These are phyloP conservation scores for Paradoxurus hermaphroditus DNA, from an alignment of 2,113 vertebrate genomes.

Conservation along the genomic window DNA sequence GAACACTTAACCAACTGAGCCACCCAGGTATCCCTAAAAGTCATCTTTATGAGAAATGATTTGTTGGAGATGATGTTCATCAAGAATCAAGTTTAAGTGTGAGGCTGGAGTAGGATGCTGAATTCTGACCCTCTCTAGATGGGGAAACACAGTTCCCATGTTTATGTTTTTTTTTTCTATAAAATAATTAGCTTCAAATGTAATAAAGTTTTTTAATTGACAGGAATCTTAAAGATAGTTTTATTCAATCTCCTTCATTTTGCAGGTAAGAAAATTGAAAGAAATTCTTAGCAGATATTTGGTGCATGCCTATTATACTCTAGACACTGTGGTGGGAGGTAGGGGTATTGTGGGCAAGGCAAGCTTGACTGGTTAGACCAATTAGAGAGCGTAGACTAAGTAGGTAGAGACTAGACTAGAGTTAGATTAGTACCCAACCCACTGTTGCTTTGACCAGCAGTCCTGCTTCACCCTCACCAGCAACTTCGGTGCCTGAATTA, in stretches of 20 bases:
- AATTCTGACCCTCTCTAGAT: background rate
- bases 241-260: background rate
- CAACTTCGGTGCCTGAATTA: background rate
- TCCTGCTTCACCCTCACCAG: background rate
- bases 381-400: background rate
- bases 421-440: background rate
- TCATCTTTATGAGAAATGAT: background rate
- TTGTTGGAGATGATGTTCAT: background rate
- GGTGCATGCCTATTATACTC: background rate
- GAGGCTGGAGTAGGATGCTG: background rate
- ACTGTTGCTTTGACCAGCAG: background rate
- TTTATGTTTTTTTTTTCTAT: background rate
- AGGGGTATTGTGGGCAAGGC: background rate
- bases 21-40: background rate
- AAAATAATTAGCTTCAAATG: background rate
- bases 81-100: background rate
- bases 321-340: background rate
- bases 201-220: background rate
- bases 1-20: too few relatives aligned
- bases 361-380: background rate
- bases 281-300: background rate
- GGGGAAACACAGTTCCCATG: background rate
- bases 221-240: background rate
- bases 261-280: background rate
- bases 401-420: background rate